phyloP scores from a whole-genome alignment of 2,888 invertebrate species.

The Junonia oenone region DNA sequence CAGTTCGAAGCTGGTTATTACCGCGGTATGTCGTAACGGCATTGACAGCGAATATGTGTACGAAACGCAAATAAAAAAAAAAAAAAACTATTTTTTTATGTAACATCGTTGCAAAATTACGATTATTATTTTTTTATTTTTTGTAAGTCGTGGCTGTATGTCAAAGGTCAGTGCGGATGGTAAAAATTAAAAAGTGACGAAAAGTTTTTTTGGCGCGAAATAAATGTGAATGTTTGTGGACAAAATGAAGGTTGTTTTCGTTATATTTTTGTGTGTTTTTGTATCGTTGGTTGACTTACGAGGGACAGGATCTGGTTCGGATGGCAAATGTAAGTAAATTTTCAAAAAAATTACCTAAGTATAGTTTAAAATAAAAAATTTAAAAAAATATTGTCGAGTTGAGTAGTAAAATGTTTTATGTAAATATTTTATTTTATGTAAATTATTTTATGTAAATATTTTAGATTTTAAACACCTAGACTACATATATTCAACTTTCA shows the following conservation, averaged over 20 bases:
- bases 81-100: neutral
- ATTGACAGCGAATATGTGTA: constrained; percentile 14
- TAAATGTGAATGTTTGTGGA: constrained; percentile 11
- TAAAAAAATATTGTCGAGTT: no score
- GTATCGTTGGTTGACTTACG: constrained; percentile 43
- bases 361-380: no score
- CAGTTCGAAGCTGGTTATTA: constrained; percentile 25
- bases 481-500: no score
- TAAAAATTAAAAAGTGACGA: neutral
- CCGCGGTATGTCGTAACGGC: constrained; percentile 25
- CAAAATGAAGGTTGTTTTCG: constrained; percentile 44
- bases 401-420: no score
- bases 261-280: constrained; percentile 44
- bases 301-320: constrained; percentile 52
- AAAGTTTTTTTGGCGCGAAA: constrained; percentile 31
- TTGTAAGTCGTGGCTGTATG: no score
- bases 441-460: no score
- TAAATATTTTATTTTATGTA: no score
- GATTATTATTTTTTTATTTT: no score
- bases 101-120: no score
- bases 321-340: constrained; percentile 60
- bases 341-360: no score
- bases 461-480: no score
- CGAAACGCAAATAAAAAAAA: constrained; percentile 3
- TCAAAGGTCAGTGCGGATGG: no score